phyloP scores from a whole-genome alignment of 2,797 vertebrate genomes.

The Lycodopsis pacificus region DNA sequence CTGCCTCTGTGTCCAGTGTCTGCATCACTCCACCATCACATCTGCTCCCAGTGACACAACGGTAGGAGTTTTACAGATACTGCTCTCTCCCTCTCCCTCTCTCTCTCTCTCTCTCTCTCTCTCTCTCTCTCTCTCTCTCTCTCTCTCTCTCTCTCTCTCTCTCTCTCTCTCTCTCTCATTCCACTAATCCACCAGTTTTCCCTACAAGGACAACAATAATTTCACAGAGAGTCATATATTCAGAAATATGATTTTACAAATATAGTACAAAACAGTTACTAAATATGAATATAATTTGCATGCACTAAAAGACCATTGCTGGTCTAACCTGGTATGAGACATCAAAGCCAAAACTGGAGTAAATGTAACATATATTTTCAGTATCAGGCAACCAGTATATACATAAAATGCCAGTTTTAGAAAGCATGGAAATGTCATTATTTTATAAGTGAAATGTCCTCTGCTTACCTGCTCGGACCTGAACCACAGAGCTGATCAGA shows the following conservation, averaged over 20 bases:
- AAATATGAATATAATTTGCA: neutral
- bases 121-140: neutral
- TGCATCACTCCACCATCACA: conserved; percentile 70
- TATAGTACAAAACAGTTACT: neutral
- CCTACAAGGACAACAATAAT: conserved; percentile 32
- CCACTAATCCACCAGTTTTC: conserved; percentile 44
- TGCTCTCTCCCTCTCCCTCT: conserved; percentile 31
- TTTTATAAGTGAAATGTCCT: conserved; percentile 46
- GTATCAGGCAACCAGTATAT: neutral
- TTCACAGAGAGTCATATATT: conserved; percentile 18
- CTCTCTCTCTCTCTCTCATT: conserved; percentile 16
- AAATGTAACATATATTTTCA: conserved; percentile 11
- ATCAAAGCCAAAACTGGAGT: neutral
- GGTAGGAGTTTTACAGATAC: conserved; percentile 58
- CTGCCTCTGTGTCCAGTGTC: conserved; percentile 53
- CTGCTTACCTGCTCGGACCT: conserved; percentile 68
- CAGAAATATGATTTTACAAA: conserved; percentile 3
- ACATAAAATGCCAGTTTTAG: conserved; percentile 1
- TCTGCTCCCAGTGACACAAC: conserved; percentile 56
- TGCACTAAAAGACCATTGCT: neutral
- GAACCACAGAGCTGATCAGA: conserved; percentile 58
- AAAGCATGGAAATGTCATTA: conserved; percentile 2
- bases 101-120: neutral
- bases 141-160: conserved; percentile 9
- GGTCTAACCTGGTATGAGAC: neutral